A percentile compares a stretch with the other conserved stretches of the same genome.
phyloP scores from a whole-genome alignment of 2,113 vertebrate genomes.

The Chauna torquata region DNA sequence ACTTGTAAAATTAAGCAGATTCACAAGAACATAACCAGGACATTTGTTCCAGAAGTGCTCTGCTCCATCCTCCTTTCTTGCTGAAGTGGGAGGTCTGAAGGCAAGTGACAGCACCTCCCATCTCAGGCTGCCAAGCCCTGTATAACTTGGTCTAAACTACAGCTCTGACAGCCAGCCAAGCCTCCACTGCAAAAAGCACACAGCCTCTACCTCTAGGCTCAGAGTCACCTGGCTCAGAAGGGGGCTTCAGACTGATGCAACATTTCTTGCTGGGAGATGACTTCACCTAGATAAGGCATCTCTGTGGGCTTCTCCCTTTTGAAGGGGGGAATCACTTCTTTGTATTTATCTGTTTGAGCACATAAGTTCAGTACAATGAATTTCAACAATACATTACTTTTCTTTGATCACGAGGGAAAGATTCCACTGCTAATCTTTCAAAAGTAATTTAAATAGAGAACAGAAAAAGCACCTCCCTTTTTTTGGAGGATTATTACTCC shows the following conservation, averaged over 20 bases:
- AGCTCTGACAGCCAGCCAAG: not conserved
- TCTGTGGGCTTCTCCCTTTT: not conserved
- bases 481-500: not conserved
- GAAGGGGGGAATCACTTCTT: not conserved
- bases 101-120: not conserved
- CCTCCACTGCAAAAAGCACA: not conserved
- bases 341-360: not conserved
- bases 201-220: not conserved
- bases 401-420: not conserved
- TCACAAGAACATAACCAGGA: not conserved
- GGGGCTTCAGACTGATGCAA: not conserved
- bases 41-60: not conserved
- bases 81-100: not conserved
- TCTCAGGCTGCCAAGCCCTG: not conserved
- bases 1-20: not conserved
- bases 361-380: not conserved
- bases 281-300: not conserved
- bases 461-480: not conserved
- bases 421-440: not conserved
- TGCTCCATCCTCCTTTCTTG: not conserved
- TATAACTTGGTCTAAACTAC: not conserved
- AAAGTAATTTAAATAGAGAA: too few relatives aligned
- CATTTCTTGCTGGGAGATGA: not conserved
- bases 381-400: not conserved
- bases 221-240: not conserved